Conservation (phyloP, 2,888 invertebrate genomes). For the Pheosia tremula region DNA sequence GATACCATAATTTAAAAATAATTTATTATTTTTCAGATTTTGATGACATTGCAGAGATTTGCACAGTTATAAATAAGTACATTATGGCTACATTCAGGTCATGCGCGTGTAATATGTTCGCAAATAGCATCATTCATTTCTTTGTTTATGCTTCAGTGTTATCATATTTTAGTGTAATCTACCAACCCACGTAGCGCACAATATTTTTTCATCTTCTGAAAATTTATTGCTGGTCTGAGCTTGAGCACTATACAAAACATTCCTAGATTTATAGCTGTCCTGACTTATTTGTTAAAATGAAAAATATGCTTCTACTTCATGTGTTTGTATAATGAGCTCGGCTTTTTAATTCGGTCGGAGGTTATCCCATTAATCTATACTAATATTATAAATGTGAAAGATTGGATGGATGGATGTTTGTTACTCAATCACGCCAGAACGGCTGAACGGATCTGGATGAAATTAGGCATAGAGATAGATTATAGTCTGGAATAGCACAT, state of each 20-base stretch:
- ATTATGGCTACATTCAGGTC: neutral
- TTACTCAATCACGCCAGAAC: no score
- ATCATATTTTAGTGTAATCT: neutral
- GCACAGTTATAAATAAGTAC: neutral
- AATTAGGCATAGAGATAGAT: no score
- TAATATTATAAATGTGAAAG: no score
- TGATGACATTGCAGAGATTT: neutral
- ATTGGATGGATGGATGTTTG: no score
- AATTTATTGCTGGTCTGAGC: neutral
- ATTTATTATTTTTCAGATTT: no score
- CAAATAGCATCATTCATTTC: neutral
- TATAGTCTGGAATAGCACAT: no score
- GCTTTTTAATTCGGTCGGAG: neutral
- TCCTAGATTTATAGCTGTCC: neutral
- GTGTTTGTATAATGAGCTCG: neutral
- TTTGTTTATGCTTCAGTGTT: neutral
- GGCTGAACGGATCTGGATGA: no score
- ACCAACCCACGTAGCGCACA: neutral
- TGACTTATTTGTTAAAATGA: neutral
- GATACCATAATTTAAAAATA: no score
- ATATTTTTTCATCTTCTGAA: neutral
- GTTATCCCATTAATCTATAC: no score
- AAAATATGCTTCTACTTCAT: neutral
- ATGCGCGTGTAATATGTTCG: neutral
- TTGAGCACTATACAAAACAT: neutral